phyloP scores from a whole-genome alignment of 1,140 invertebrate species.

The Hypothenemus hampei region DNA sequence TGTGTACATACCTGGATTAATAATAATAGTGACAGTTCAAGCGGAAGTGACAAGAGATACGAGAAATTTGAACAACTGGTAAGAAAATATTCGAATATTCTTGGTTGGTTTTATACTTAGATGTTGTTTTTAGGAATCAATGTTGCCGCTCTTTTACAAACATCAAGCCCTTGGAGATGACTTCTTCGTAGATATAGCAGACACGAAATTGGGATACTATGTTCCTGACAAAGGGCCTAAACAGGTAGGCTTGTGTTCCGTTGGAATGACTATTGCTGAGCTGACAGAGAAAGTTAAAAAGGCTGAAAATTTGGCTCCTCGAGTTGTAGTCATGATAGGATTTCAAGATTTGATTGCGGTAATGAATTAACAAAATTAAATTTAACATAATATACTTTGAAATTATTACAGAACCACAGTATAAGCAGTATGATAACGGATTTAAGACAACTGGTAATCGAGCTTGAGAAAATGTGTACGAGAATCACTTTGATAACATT shows the following conservation, averaged over 20 bases:
- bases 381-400: not conserved
- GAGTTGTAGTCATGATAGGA: constrained; percentile 35
- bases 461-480: constrained; percentile 31
- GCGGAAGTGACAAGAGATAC: constrained; percentile 13
- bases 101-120: not conserved
- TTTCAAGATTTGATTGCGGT: constrained; percentile 31
- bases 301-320: constrained; percentile 27
- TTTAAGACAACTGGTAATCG: constrained; percentile 28
- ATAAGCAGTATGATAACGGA: constrained; percentile 31
- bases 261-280: constrained; percentile 25
- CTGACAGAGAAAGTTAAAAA: constrained; percentile 29
- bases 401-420: constrained; percentile 25
- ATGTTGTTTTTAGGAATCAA: constrained; percentile 28
- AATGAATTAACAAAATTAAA: constrained; percentile 5
- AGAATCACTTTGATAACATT: constrained; percentile 30
- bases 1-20: constrained; percentile 30
- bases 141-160: constrained; percentile 33
- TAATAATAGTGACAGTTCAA: constrained; percentile 8
- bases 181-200: constrained; percentile 35
- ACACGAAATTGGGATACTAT: constrained; percentile 34
- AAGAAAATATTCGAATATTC: not conserved
- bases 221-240: constrained; percentile 32
- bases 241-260: constrained; percentile 27
- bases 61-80: constrained; percentile 32
- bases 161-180: constrained; percentile 36